Percentiles rank a stretch among this genome's conserved stretches.
These are phyloP conservation scores for Strigamia maritima DNA, from an alignment of 2,888 invertebrate species.

Conservation along the genomic window DNA sequence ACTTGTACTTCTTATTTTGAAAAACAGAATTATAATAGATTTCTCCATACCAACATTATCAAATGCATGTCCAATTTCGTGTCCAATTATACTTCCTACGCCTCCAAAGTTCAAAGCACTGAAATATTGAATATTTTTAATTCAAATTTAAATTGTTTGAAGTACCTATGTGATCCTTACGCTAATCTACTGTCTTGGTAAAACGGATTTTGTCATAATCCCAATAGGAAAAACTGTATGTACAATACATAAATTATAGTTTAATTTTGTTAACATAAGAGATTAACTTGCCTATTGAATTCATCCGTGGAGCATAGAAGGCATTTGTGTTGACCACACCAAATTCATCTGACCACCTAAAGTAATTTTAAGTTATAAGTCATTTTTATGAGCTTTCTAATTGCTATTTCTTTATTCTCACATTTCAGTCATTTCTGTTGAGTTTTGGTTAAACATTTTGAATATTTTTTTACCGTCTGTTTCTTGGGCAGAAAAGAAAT, in stretches of 20 bases:
- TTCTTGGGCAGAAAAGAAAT: background rate
- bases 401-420: too few relatives aligned
- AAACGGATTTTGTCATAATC: background rate
- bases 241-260: too few relatives aligned
- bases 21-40: too few relatives aligned
- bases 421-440: background rate
- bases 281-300: slow-evolving; percentile 70
- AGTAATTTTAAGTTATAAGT: background rate
- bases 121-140: too few relatives aligned
- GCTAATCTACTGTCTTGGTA: background rate
- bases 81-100: too few relatives aligned
- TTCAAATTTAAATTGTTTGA: too few relatives aligned
- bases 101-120: too few relatives aligned
- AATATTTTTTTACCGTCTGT: background rate
- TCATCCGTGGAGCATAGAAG: slow-evolving; percentile 89
- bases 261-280: slow-evolving; percentile 33
- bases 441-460: background rate
- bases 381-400: too few relatives aligned
- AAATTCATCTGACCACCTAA: background rate
- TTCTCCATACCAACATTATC: too few relatives aligned
- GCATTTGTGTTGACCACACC: slow-evolving; percentile 68
- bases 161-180: background rate
- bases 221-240: background rate
- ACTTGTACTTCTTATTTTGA: too few relatives aligned
- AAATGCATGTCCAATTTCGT: too few relatives aligned